phyloP scores from a whole-genome alignment of 2,797 vertebrate genomes.

The Urocyon cinereoargenteus region DNA sequence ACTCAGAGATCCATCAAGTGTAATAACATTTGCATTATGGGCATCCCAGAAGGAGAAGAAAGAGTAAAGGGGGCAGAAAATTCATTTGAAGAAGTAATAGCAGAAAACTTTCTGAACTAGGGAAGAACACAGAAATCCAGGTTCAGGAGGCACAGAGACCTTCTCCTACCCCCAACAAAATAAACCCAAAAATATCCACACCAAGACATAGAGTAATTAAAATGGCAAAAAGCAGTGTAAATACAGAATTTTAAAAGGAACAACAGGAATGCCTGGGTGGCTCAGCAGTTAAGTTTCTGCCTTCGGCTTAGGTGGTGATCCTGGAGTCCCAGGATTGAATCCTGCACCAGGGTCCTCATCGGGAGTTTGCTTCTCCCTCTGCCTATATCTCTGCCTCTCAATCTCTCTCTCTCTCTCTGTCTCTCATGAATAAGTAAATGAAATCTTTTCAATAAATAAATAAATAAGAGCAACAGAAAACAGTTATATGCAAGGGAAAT shows the following conservation, averaged over 20 bases:
- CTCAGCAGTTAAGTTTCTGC: too few relatives aligned
- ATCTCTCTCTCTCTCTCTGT: too few relatives aligned
- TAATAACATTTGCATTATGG: not conserved
- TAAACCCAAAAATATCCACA: not conserved
- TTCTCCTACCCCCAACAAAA: not conserved
- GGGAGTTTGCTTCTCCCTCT: too few relatives aligned
- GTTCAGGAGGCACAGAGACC: not conserved
- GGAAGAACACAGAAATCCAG: not conserved
- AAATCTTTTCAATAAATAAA: too few relatives aligned
- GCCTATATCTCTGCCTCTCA: too few relatives aligned
- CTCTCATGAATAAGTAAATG: too few relatives aligned
- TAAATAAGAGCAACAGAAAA: not conserved
- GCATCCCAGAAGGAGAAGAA: not conserved
- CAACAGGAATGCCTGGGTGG: too few relatives aligned
- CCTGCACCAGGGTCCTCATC: too few relatives aligned
- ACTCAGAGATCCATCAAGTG: not conserved
- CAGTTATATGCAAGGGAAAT: not conserved
- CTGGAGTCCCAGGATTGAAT: too few relatives aligned
- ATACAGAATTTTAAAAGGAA: not conserved
- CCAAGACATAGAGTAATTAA: not conserved
- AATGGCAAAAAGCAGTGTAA: not conserved
- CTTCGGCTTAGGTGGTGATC: too few relatives aligned
- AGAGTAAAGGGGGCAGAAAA: not conserved
- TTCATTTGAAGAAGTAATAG: not conserved
- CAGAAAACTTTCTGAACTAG: not conserved